Evolutionary conservation across 2,797 vertebrate species (phyloP).

Genomic region (Scolopax bukidnonensis): DNA sequence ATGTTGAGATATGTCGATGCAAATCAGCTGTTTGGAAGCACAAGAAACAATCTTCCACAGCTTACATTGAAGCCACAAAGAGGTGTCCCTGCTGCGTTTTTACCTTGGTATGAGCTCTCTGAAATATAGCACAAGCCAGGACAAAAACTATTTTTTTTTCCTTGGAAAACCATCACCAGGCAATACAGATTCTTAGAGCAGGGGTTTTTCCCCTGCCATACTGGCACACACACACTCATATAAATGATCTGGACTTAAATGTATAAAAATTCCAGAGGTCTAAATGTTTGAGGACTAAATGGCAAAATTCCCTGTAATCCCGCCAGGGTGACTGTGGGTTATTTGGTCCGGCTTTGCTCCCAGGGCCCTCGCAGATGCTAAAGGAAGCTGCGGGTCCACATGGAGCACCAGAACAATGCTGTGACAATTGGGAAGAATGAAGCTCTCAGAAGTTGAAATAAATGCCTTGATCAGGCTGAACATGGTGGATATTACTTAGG

Average conservation of each 20-base stretch:
- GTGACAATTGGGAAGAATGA: not conserved
- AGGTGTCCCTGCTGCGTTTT: not conserved
- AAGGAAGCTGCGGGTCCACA: not conserved
- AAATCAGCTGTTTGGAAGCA: not conserved
- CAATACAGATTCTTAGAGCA: not conserved
- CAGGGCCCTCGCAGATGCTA: not conserved
- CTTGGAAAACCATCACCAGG: not conserved
- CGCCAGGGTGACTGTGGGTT: rapidly evolving
- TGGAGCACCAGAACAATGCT: not conserved
- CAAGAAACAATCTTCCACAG: not conserved
- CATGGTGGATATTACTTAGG: not conserved
- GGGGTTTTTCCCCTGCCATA: not conserved
- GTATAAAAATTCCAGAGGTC: not conserved
- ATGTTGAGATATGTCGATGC: not conserved
- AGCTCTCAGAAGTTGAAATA: not conserved
- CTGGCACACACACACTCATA: not conserved
- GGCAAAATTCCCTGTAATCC: not conserved
- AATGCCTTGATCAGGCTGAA: not conserved
- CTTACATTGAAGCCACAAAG: not conserved
- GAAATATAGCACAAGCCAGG: not conserved
- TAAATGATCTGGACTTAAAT: not conserved
- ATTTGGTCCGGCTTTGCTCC: not conserved
- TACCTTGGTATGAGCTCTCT: not conserved
- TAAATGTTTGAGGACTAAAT: not conserved
- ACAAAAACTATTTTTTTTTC: not conserved